phyloP scores from a whole-genome alignment of 2,113 vertebrate species.

The Zeus faber region DNA sequence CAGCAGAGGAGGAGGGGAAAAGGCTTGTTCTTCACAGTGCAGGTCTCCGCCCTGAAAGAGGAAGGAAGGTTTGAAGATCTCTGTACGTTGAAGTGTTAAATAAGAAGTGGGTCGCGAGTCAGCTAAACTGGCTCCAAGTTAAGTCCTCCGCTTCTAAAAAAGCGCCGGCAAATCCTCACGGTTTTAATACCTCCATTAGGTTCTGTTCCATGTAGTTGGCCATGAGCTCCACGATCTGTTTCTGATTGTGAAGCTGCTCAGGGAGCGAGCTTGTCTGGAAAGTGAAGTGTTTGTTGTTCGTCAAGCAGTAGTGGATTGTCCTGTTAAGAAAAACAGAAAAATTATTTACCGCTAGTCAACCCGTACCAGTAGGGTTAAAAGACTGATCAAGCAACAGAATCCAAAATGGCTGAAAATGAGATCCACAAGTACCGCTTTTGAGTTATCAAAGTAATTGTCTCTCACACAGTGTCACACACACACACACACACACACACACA shows the following conservation, averaged over 20 bases:
- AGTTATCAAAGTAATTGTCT: no score
- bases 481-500: no score
- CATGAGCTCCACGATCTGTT: constrained; percentile 88
- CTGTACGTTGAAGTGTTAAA: no score
- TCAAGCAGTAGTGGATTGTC: constrained; percentile 90
- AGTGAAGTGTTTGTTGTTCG: constrained; percentile 88
- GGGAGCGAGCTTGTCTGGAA: constrained; percentile 83
- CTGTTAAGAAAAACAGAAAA: constrained; percentile 52
- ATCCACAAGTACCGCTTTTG: no score
- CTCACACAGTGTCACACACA: no score
- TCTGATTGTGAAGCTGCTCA: constrained; percentile 86
- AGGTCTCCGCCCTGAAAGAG: constrained; percentile 87
- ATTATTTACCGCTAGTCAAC: no score
- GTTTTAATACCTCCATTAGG: constrained; percentile 88
- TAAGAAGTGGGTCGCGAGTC: no score
- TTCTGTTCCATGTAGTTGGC: constrained; percentile 96
- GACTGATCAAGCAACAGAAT: background rate
- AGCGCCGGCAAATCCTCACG: background rate
- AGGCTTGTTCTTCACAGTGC: constrained; percentile 73
- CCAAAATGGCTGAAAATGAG: background rate
- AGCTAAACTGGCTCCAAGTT: no score
- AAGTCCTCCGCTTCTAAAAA: no score
- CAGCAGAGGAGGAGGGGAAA: constrained; percentile 79
- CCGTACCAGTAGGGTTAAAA: background rate
- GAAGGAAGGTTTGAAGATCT: background rate